These are phyloP conservation scores for Malurus alboscapulatus DNA, from an alignment of 2,113 vertebrate genomes.

Conservation along the genomic window DNA sequence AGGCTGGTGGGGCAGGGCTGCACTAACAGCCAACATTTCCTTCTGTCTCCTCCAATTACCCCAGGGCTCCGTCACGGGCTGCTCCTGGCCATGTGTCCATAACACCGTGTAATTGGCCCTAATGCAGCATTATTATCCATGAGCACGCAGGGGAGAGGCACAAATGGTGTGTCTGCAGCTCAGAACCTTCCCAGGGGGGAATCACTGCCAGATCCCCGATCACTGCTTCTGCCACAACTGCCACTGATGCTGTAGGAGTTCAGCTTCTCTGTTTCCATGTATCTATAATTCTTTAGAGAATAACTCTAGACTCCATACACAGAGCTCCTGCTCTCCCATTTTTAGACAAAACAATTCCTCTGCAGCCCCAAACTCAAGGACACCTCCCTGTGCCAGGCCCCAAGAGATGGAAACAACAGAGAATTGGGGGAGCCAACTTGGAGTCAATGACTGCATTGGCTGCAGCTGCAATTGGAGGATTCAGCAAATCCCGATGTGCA, in stretches of 20 bases:
- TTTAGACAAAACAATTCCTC: too few species aligned
- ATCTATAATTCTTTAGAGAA: too few species aligned
- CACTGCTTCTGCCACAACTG: background rate
- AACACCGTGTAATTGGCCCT: conserved; percentile 78
- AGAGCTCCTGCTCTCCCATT: too few species aligned
- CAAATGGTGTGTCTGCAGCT: conserved; percentile 53
- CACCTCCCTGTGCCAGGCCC: too few species aligned
- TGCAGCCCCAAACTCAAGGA: too few species aligned
- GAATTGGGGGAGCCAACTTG: too few species aligned
- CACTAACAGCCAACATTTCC: conserved; percentile 69
- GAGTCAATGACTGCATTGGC: too few species aligned
- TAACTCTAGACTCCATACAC: too few species aligned
- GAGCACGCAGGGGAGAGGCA: conserved; percentile 59
- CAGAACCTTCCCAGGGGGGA: background rate
- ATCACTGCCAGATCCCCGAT: background rate
- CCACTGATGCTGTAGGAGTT: background rate
- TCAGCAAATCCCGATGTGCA: too few species aligned
- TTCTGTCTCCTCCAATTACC: conserved; percentile 74
- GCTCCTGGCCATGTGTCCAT: conserved; percentile 68
- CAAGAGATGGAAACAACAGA: too few species aligned
- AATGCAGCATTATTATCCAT: conserved; percentile 73
- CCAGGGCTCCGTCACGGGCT: conserved; percentile 57
- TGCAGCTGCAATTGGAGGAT: too few species aligned
- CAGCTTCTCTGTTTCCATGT: too few species aligned
- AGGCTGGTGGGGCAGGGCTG: background rate